phyloP scores from a whole-genome alignment of 2,113 vertebrate genomes.

The Maccullochella peelii region DNA sequence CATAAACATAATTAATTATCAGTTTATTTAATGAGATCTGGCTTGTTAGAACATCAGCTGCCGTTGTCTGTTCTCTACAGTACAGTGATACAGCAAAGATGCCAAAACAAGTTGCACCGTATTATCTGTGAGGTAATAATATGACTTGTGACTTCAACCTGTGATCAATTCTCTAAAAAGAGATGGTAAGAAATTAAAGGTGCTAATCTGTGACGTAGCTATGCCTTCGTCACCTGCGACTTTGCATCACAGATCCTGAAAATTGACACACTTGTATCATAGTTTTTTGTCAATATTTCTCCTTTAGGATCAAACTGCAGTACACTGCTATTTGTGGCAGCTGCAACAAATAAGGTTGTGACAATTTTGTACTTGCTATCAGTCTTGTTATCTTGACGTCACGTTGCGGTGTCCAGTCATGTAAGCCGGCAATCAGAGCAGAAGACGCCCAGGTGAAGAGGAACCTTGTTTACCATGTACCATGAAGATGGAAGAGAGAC shows the following conservation, averaged over 20 bases:
- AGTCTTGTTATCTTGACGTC: too few relatives aligned
- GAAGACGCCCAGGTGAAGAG: too few relatives aligned
- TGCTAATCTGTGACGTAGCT: not conserved
- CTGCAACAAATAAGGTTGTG: not conserved
- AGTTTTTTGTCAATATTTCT: too few relatives aligned
- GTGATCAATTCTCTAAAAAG: not conserved
- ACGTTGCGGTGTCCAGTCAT: too few relatives aligned
- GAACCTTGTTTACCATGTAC: too few relatives aligned
- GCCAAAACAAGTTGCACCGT: not conserved
- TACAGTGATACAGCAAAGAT: not conserved
- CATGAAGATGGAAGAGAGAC: too few relatives aligned
- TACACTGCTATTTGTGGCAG: not conserved
- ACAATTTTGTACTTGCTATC: not conserved
- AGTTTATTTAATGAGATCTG: slow-evolving; percentile 15
- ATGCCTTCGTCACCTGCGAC: too few relatives aligned
- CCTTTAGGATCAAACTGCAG: too few relatives aligned
- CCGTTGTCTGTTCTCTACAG: not conserved
- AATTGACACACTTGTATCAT: not conserved
- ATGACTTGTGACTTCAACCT: not conserved
- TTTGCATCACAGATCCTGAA: too few relatives aligned
- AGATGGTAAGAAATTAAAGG: too few relatives aligned
- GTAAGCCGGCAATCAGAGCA: too few relatives aligned
- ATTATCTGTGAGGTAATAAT: too few relatives aligned
- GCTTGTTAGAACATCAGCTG: slow-evolving; percentile 1
- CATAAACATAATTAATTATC: slow-evolving; percentile 23